Evolutionary conservation across 2,797 vertebrate genomes (phyloP).

Genomic region (Danio kyathit): DNA sequence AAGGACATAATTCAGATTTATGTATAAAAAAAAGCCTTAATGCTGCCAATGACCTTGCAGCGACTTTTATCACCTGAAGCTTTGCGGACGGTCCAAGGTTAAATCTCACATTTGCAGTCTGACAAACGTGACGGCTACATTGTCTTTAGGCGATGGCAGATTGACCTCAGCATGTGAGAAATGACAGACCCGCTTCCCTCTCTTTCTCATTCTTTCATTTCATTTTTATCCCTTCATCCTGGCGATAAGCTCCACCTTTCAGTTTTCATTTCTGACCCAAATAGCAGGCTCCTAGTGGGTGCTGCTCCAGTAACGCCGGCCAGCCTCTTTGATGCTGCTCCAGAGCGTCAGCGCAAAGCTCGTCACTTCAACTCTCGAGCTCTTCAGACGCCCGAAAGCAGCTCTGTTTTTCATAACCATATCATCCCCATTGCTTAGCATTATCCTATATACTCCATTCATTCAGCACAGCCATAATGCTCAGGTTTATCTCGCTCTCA

Average conservation of each 20-base stretch:
- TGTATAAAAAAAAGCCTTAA: not conserved
- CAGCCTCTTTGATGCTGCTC: conserved; percentile 78
- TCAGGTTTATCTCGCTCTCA: conserved; percentile 61
- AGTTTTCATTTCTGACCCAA: conserved; percentile 81
- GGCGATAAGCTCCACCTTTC: conserved; percentile 67
- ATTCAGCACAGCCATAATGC: conserved; percentile 31
- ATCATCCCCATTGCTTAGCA: conserved; percentile 50
- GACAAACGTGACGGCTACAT: conserved; percentile 54
- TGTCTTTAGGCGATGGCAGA: conserved; percentile 69
- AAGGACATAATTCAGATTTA: conserved; percentile 7
- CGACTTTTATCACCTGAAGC: conserved; percentile 22
- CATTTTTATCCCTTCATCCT: conserved; percentile 54
- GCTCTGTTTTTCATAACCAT: conserved; percentile 70
- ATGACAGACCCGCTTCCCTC: conserved; percentile 19
- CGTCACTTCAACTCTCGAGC: conserved; percentile 75
- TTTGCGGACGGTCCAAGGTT: conserved; percentile 7
- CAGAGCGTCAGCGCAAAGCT: conserved; percentile 75
- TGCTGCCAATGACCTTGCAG: conserved; percentile 20
- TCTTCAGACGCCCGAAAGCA: conserved; percentile 69
- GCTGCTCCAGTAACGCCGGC: conserved; percentile 78
- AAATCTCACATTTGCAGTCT: not conserved
- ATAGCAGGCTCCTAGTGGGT: conserved; percentile 78
- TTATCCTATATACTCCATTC: conserved; percentile 52
- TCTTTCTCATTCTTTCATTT: conserved; percentile 39
- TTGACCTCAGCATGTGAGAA: conserved; percentile 54